Percentiles rank a stretch among this genome's conserved stretches.
phyloP scores from a whole-genome alignment of 64 coral and sea anemone species.

The Actinia equina region DNA sequence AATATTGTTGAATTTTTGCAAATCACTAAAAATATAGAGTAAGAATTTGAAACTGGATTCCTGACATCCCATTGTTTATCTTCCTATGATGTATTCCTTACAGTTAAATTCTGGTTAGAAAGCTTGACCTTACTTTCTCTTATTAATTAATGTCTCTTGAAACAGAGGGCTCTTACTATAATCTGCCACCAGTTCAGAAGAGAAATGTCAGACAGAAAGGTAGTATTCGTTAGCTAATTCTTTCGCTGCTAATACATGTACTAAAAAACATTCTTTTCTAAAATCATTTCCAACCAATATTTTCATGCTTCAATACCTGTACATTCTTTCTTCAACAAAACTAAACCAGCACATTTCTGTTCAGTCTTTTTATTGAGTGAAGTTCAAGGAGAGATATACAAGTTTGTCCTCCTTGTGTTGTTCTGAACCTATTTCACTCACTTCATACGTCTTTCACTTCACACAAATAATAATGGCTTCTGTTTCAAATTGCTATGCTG shows the following conservation, averaged over 20 bases:
- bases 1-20: too few relatives aligned
- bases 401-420: too few relatives aligned
- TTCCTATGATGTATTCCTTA: not conserved
- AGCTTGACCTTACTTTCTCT: not conserved
- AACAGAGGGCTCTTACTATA: constrained; percentile 23
- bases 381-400: too few relatives aligned
- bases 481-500: too few relatives aligned
- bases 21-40: too few relatives aligned
- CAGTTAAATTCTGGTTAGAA: not conserved
- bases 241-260: not conserved
- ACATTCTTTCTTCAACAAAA: not conserved
- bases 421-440: too few relatives aligned
- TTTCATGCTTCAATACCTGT: not conserved
- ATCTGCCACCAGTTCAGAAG: constrained; percentile 22
- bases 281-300: not conserved
- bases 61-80: too few relatives aligned
- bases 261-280: not conserved
- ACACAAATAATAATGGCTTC: too few relatives aligned
- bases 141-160: not conserved
- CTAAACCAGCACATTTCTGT: too few relatives aligned
- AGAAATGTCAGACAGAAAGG: constrained; percentile 31
- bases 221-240: constrained; percentile 8
- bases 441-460: too few relatives aligned
- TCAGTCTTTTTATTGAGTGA: too few relatives aligned
- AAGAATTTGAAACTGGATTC: too few relatives aligned